phyloP scores from a whole-genome alignment of 2,888 invertebrate species.

The Coronaproctus castanopsis region DNA sequence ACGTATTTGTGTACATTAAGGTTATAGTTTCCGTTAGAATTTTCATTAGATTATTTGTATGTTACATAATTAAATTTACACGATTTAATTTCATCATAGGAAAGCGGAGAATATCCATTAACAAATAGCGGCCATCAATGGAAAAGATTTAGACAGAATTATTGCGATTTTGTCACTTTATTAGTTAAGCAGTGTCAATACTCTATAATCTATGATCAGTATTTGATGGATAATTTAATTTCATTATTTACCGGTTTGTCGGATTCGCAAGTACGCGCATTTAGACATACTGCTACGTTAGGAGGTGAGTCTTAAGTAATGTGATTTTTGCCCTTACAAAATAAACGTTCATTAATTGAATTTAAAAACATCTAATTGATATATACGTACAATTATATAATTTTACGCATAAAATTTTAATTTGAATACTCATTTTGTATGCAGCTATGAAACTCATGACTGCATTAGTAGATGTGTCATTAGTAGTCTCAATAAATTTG shows the following conservation, averaged over 20 bases:
- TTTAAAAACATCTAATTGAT: no score
- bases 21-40: conserved; percentile 1
- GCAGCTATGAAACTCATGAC: conserved; percentile 97
- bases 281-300: conserved; percentile 78
- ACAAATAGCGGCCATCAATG: conserved; percentile 92
- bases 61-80: no score
- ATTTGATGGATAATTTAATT: conserved; percentile 96
- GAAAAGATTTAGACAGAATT: conserved; percentile 90
- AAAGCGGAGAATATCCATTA: conserved; percentile 95
- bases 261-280: conserved; percentile 89
- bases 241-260: conserved; percentile 89
- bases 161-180: conserved; percentile 92
- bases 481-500: conserved; percentile 83
- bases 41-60: background rate
- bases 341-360: no score
- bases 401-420: background rate
- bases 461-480: conserved; percentile 89
- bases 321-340: no score
- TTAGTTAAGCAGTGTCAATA: conserved; percentile 94
- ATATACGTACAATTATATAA: no score
- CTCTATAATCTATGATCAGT: conserved; percentile 96
- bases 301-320: conserved; percentile 41
- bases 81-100: conserved; percentile 44
- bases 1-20: conserved; percentile 14
- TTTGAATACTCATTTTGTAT: conserved; percentile 11